phyloP scores from a whole-genome alignment of 2,797 vertebrate genomes.

The Pseudochirops corinnae region DNA sequence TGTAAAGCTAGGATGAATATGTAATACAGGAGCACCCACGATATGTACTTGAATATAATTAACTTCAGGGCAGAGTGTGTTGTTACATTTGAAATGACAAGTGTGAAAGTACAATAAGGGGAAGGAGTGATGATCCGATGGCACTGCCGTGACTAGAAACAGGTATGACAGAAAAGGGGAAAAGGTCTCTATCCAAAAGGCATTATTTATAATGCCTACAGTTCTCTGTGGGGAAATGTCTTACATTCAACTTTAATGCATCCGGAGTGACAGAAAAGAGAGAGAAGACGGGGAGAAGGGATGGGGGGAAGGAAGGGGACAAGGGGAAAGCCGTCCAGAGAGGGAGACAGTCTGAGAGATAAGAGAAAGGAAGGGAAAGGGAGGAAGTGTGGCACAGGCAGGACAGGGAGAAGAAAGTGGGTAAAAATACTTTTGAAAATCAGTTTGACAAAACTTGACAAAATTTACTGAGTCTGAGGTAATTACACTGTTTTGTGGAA shows the following conservation, averaged over 20 bases:
- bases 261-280: neutral
- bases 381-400: neutral
- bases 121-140: neutral
- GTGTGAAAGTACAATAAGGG: neutral
- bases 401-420: neutral
- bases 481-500: neutral
- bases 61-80: neutral
- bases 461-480: neutral
- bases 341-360: too few relatives aligned
- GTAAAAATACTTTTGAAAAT: neutral
- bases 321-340: too few relatives aligned
- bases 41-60: neutral
- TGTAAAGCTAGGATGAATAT: neutral
- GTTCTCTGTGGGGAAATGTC: neutral
- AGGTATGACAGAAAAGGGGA: neutral
- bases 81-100: neutral
- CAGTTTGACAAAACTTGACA: neutral
- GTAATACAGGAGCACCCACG: neutral
- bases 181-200: constrained; percentile 4
- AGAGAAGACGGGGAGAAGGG: too few relatives aligned
- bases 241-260: neutral
- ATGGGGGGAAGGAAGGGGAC: too few relatives aligned
- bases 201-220: neutral
- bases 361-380: too few relatives aligned
- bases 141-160: neutral